phyloP scores from a whole-genome alignment of 2,113 vertebrate genomes.

The Syngnathus typhle region DNA sequence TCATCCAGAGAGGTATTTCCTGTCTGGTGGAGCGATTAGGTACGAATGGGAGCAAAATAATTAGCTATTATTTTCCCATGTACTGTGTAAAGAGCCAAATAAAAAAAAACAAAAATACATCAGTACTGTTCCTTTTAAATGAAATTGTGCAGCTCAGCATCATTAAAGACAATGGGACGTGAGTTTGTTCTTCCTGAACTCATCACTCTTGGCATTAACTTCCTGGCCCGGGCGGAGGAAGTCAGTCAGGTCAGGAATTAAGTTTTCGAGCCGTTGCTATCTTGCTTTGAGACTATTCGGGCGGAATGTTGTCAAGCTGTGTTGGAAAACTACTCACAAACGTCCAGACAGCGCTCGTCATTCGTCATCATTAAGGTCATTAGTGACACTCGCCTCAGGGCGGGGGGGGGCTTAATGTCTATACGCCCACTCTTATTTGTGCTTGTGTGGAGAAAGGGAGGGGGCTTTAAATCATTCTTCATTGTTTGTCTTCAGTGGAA shows the following conservation, averaged over 20 bases:
- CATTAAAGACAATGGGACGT: background rate
- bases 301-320: background rate
- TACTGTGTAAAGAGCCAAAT: background rate
- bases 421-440: slow-evolving; percentile 25
- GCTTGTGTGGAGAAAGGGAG: background rate
- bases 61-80: slow-evolving; percentile 7
- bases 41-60: slow-evolving; percentile 12
- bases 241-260: slow-evolving; percentile 15
- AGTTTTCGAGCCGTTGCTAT: background rate
- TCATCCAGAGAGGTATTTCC: slow-evolving; percentile 45
- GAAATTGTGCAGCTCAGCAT: background rate
- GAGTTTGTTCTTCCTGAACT: slow-evolving; percentile 24
- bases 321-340: background rate
- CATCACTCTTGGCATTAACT: slow-evolving; percentile 21
- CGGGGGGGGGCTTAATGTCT: slow-evolving; percentile 16
- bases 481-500: background rate
- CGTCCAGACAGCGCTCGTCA: slow-evolving; percentile 3
- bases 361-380: slow-evolving; percentile 42
- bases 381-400: slow-evolving; percentile 12
- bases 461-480: background rate
- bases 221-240: slow-evolving; percentile 21
- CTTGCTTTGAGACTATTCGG: slow-evolving; percentile 1
- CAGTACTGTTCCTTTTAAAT: background rate
- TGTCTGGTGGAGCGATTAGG: slow-evolving; percentile 33
- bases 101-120: background rate